Evolutionary conservation across 2,888 invertebrate genomes (phyloP), one percentile per base, ranked within the genome.

Genomic region (Pandemis corylana): DNA sequence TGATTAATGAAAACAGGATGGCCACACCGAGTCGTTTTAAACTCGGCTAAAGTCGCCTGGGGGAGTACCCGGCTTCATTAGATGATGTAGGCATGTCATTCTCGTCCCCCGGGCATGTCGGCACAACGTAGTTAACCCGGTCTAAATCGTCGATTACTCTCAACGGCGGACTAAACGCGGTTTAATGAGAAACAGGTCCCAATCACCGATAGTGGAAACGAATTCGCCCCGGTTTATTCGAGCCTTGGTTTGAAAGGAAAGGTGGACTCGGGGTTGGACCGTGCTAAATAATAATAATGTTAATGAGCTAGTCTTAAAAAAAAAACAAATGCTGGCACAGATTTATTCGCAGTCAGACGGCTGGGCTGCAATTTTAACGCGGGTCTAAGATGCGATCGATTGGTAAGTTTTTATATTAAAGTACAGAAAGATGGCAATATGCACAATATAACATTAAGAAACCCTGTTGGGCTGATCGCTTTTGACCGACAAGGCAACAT

Each of bases 71-170:
- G 44, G 75, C 76, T 79, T 78, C 79, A 79, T 80, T 78, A 79
- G 68, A 76, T 76, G 78, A 79, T 78, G 79, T 78, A 80, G 77
- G 76, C 78, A 78, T 78, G 79, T 78, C 77, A 77, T 77, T 77
- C 68, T 53, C 75, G 56, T 79, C 81, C 80, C 83, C 68, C 51
- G 74, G 82, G 85, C 63, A 56, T 42, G 79, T 79, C 76, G 78
- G 76, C 80, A 82, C 81, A 81, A 81, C 80, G 79, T 82, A 81
- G 83, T 88, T 89, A 89, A 87, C 89, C 89, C 84, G 84, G 84
- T 87, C 89, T 89, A 86, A 90, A 89, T 86, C 85, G 88, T 81
- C 87, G 86, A 87, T 89, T 85, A 85, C 84, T 82, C 83, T 84
- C 85, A 82, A 81, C 73, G 85, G 84, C 80, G 84, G 86, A 85